Evolutionary conservation across 2,113 vertebrate species (phyloP).

Genomic region (Azemiops feae): DNA sequence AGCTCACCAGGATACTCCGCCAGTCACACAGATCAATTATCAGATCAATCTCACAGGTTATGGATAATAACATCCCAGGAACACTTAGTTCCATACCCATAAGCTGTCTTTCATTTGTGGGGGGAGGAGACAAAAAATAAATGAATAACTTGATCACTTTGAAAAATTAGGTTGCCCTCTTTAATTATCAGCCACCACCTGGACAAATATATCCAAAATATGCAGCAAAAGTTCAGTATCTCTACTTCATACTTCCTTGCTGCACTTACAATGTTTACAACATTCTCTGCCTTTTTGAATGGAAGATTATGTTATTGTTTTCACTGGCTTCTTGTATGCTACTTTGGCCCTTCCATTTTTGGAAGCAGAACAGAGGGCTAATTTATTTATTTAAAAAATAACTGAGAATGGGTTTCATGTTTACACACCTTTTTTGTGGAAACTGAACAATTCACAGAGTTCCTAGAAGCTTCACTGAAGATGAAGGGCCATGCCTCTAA

Average conservation of each 20-base stretch:
- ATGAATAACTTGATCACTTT: neutral
- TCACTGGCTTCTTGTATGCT: neutral
- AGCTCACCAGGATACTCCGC: neutral
- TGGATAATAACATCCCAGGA: neutral
- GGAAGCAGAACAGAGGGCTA: neutral
- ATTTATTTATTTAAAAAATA: neutral
- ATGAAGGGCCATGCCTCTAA: neutral
- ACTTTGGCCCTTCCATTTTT: neutral
- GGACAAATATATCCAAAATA: neutral
- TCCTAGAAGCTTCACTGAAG: neutral
- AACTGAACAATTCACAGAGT: neutral
- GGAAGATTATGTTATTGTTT: neutral
- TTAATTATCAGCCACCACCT: neutral
- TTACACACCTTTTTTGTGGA: neutral
- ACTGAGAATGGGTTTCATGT: neutral
- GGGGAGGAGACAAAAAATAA: neutral
- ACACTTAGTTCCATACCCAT: neutral
- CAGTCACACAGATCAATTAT: neutral
- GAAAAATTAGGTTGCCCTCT: neutral
- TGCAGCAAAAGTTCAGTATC: neutral
- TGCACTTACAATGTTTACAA: neutral
- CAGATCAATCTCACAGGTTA: neutral
- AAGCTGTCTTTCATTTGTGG: neutral
- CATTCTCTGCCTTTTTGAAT: neutral
- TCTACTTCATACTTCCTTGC: neutral